Base-by-base conservation (phyloP, 1,140 invertebrate genomes). In the Dufourea novaeangliae region DNA sequence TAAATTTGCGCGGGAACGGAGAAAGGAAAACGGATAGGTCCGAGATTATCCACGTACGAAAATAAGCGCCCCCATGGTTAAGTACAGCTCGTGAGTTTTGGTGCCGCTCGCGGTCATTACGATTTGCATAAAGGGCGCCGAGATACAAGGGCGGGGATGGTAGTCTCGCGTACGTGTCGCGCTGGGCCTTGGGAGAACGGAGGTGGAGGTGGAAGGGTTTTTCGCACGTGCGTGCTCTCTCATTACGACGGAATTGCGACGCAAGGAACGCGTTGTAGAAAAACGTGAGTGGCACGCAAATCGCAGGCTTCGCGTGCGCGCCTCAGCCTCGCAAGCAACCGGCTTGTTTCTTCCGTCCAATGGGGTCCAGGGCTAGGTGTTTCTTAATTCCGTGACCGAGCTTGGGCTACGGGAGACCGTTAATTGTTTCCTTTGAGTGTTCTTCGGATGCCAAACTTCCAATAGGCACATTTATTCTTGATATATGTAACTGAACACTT, bases 251-350 rank as follows among this genome's bases (percentile, higher is more conserved):
- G 82, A 84, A 90, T 91, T 84, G 86, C 85, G 84, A 90, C 89
- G 88, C 89, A 83, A 70, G 86, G 84, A 82, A 82, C 81, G 88
- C 87, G 86, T 66, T 75, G 62, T 54, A 84, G 86, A 90, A 89
- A 91, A 90, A 90, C 89, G 88, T 90, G 87, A 90, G 87, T 80
- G 75, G 88, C 85, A 80, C 88, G 84, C 87, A 90, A 90, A 91
- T 91, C 88, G 85, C 84, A 82, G 82, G 59, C 68, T 77, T 77
- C 79, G 56, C 78, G 79, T 80, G 73, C 62, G 63, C 41, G 54
- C 37, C 66, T 25, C 20, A 37, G 14, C 56, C 61, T 29, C 67
- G 69, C 11, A n/a, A n/a, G n/a, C n/a, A n/a, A 27, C 59, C 44
- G 39, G 27, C 50, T 52, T 61, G 67, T 32, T 41, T 74, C 59